These are phyloP conservation scores for Siniperca obscura DNA, from an alignment of 2,797 vertebrate genomes.

Conservation along the genomic window DNA sequence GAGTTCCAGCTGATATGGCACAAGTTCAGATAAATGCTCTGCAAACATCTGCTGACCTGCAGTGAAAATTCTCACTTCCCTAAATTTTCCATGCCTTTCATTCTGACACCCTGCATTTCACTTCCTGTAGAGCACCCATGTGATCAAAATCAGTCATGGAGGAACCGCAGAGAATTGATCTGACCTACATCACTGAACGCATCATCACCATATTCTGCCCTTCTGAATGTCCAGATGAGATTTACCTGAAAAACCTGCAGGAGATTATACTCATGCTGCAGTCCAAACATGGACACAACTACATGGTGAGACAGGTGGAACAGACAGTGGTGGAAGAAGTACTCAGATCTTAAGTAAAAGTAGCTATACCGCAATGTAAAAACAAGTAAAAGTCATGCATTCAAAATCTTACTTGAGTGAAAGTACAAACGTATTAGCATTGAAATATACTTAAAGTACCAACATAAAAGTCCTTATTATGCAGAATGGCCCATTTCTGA, in stretches of 20 bases:
- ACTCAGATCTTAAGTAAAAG: background rate
- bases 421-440: background rate
- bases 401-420: too few relatives aligned
- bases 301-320: slow-evolving; percentile 85
- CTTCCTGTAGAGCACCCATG: slow-evolving; percentile 38
- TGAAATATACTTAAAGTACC: background rate
- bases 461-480: background rate
- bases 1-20: slow-evolving; percentile 11
- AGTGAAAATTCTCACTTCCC: slow-evolving; percentile 47
- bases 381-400: background rate
- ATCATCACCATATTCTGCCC: slow-evolving; percentile 90
- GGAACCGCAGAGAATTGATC: slow-evolving; percentile 85
- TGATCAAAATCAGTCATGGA: slow-evolving; percentile 82
- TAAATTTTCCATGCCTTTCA: slow-evolving; percentile 14
- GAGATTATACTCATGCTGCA: slow-evolving; percentile 90
- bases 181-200: slow-evolving; percentile 93
- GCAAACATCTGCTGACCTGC: slow-evolving; percentile 41
- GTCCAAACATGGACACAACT: slow-evolving; percentile 92
- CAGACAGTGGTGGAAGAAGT: background rate
- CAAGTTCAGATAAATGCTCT: slow-evolving; percentile 14
- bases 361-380: background rate
- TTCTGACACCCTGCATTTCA: slow-evolving; percentile 1
- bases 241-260: slow-evolving; percentile 85
- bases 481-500: background rate
- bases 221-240: slow-evolving; percentile 82